Evolutionary conservation across 2,888 invertebrate genomes (phyloP).

Genomic region (Dioctria rufipes): DNA sequence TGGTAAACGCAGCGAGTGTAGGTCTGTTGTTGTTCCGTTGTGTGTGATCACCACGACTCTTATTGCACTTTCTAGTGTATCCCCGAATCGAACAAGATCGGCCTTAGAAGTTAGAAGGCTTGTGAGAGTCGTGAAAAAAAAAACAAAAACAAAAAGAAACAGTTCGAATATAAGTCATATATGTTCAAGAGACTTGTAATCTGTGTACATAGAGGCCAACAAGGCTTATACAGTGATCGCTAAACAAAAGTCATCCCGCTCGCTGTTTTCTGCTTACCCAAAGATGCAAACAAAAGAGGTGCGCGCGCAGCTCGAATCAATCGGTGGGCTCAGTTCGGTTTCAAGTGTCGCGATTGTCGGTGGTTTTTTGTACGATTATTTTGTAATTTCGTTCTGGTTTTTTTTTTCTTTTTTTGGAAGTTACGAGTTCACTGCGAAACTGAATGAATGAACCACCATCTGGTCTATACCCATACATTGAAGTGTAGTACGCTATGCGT

Average conservation of each 20-base stretch:
- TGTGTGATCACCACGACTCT: slow-evolving; percentile 40
- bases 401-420: background rate
- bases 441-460: background rate
- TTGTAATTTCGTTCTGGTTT: too few relatives aligned
- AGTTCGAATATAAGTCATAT: slow-evolving; percentile 43
- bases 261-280: background rate
- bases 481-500: background rate
- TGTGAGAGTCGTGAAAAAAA: background rate
- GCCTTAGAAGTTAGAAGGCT: slow-evolving; percentile 25
- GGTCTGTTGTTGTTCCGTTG: slow-evolving; percentile 24
- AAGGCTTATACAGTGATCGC: slow-evolving; percentile 21
- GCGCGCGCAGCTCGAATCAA: slow-evolving; percentile 47
- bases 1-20: slow-evolving; percentile 46
- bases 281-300: slow-evolving; percentile 57
- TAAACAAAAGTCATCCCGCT: slow-evolving; percentile 42
- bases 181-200: slow-evolving; percentile 30
- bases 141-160: background rate
- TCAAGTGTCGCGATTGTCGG: slow-evolving; percentile 62
- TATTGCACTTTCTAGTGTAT: slow-evolving; percentile 27
- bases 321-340: slow-evolving; percentile 40
- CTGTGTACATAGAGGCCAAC: slow-evolving; percentile 42
- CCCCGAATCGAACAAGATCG: background rate
- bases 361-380: slow-evolving; percentile 50
- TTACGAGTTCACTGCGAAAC: background rate
- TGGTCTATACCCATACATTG: background rate